Evolutionary conservation across 2,888 invertebrate species (phyloP), one percentile per base, ranked within the genome.

Genomic region (Chaetogeoica ovagalla): DNA sequence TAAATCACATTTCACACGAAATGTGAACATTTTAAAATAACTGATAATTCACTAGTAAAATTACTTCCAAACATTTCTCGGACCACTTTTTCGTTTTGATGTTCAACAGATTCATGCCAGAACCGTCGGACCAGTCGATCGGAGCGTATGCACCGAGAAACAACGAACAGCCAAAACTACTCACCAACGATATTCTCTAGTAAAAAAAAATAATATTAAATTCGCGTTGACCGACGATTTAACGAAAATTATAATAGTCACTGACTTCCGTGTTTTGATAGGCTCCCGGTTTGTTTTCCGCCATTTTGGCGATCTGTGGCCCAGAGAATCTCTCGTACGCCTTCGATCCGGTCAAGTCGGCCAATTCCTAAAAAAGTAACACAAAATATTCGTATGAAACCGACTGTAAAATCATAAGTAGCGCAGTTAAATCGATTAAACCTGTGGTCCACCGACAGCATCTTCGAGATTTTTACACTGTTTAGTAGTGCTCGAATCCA

Each of bases 91-190:
- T 93, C 0, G 87, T 89, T 52, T 88, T 89, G 73, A 98, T 93
- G 86, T 98, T 91, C 84, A 98, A 88, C 23, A 98, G 88, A 87
- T 98, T 98, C 96, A 96, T 98, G 21, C 98, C 98, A 0, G 97
- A 97, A 0, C 93, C 98, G 86, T 98, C 98, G 0, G 95, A 90
- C 83, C 90, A 90, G 87, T 98, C 98, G 71, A 98, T 95, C 0
- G 95, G 92, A 0, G 96, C 97, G 83, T 96, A 92, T 84, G 90
- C 89, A 1, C 97, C 97, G 62, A 96, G 87, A 85, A 98, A 92
- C 75, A 98, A 86, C 0, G 95, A 94, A 82, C 94, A 94, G 0
- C 93, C 90, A 87, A 98, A 98, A 84, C 96, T 97, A 85, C 97
- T 97, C 7, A 98, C 91, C 65, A 98, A 88, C 0, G 97, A 97